Base-by-base conservation (phyloP, 2,113 vertebrate species). In the Balaeniceps rex region DNA sequence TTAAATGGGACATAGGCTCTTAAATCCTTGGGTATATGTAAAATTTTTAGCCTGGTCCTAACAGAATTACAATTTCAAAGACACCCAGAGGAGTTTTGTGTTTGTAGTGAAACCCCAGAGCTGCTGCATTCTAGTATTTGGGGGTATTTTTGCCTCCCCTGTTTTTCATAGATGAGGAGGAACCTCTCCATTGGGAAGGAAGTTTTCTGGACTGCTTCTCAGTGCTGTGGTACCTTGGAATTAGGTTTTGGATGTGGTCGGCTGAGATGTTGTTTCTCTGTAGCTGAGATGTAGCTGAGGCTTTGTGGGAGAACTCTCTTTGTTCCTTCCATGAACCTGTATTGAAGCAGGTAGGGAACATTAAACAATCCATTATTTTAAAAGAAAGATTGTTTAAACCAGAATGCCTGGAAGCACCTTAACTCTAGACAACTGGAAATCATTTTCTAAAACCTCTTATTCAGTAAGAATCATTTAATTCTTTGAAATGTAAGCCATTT, bases 401-500 rank as follows among this genome's bases (percentile, higher is more conserved):
- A 90, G 87, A 97, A 93, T 82, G 69, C 84, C 97, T 97, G 55
- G 90, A 83, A 97, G 94, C 78, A 83, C 80, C 88, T 95, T 93
- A 88, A 42, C 75, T 95, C 75, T 75, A 96, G 91, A 95, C 7
- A n/a, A 94, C 93, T 95, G 93, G 91, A 97, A 98, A 95, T 96
- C 54, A 96, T 96, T 95, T 92, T 91, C 97, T 68, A 68, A 80
- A 93, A 76, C 87, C 91, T 87, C 87, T 71, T 91, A 75, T 78
- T 96, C 70, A 91, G 63, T 97, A 64, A 93, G 85, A 96, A 88
- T 83, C 58, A 34, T 97, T 96, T 96, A 97, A 95, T 97, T 98
- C 95, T 95, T 98, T 36, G 34, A 98, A 98, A 98, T 97, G 90
- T 97, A 97, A 97, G 93, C 83, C 58, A 83, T 95, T 97, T 96